These are phyloP conservation scores for Echinometra lucunter DNA, from an alignment of 53 echinoderm and acorn worm species.

Conservation along the genomic window DNA sequence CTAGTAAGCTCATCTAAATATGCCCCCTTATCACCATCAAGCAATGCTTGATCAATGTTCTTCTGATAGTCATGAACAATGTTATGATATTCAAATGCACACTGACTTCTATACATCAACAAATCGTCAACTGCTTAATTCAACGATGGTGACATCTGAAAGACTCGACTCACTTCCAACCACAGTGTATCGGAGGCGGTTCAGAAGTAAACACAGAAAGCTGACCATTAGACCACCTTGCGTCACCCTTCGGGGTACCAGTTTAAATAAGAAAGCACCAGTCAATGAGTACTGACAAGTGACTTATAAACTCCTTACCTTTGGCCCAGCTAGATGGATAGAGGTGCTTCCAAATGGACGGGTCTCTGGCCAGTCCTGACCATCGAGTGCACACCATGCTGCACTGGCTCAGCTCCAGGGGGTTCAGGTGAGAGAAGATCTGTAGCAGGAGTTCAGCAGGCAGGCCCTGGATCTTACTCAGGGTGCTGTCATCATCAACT, in stretches of 20 bases:
- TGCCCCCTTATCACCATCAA: neutral
- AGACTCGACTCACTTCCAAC: neutral
- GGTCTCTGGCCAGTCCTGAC: slow-evolving; percentile 81
- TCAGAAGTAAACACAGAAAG: neutral
- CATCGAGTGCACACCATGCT: slow-evolving; percentile 86
- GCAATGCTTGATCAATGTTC: neutral
- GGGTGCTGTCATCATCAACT: slow-evolving; percentile 67
- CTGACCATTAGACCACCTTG: no score
- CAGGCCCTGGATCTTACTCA: slow-evolving; percentile 76
- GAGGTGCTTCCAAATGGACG: slow-evolving; percentile 82
- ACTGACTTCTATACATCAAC: neutral
- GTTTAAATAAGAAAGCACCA: no score
- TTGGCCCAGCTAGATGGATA: slow-evolving; percentile 90
- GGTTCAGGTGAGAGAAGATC: slow-evolving; percentile 89
- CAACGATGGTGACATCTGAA: no score
- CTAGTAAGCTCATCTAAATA: neutral
- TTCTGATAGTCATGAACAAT: neutral
- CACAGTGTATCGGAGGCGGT: neutral
- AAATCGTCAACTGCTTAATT: neutral
- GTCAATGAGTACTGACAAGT: no score
- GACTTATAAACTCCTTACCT: slow-evolving; percentile 68
- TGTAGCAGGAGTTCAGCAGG: slow-evolving; percentile 86
- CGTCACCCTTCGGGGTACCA: no score
- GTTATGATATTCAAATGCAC: no score
- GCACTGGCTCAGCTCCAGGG: slow-evolving; percentile 89